Evolutionary conservation across 2,888 invertebrate genomes (phyloP).

Genomic region (Phengaris arion): DNA sequence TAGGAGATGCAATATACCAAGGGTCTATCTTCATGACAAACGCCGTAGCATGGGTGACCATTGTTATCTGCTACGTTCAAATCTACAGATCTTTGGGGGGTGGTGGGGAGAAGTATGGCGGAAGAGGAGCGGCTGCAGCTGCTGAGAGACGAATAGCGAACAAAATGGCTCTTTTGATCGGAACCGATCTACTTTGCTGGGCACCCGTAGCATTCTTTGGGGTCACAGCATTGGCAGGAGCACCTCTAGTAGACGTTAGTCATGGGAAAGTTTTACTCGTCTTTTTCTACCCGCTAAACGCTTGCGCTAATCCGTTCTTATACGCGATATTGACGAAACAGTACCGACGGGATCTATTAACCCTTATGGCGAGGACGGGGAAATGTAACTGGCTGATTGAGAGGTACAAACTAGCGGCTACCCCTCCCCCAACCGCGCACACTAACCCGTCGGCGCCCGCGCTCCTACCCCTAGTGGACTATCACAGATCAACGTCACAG

Average conservation of each 20-base stretch:
- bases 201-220: constrained; percentile 95
- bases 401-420: constrained; percentile 64
- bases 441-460: constrained; percentile 67
- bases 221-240: constrained; percentile 90
- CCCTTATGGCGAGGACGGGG: constrained; percentile 82
- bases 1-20: constrained; percentile 86
- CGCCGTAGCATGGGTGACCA: constrained; percentile 89
- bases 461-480: constrained; percentile 62
- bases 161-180: constrained; percentile 93
- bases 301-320: constrained; percentile 94
- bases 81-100: constrained; percentile 90
- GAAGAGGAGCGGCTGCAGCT: constrained; percentile 80
- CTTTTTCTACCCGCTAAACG: constrained; percentile 94
- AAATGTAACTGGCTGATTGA: constrained; percentile 65
- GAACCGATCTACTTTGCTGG: constrained; percentile 91
- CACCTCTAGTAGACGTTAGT: constrained; percentile 89
- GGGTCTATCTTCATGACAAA: constrained; percentile 86
- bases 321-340: constrained; percentile 94
- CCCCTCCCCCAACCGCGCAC: constrained; percentile 68
- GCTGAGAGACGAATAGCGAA: constrained; percentile 89
- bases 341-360: constrained; percentile 87
- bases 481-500: constrained; percentile 57
- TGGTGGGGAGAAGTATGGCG: constrained; percentile 83
- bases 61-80: constrained; percentile 91
- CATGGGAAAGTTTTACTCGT: constrained; percentile 90